phyloP scores from a whole-genome alignment of 2,888 invertebrate species.

The Amblyteles armatorius region DNA sequence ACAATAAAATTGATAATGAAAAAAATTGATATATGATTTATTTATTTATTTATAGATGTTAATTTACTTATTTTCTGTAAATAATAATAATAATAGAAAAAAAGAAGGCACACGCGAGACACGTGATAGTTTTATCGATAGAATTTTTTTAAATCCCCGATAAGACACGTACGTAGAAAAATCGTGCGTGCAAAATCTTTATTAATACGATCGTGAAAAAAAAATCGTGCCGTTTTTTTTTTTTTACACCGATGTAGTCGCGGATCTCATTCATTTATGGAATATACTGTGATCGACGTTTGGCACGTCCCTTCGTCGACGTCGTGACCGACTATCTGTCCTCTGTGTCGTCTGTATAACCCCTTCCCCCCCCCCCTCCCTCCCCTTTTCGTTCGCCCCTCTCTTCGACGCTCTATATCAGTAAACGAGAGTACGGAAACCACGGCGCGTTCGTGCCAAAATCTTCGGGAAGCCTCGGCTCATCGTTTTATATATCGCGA shows the following conservation, averaged over 20 bases:
- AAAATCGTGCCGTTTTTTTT: constrained; percentile 6
- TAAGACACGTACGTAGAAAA: constrained; percentile 35
- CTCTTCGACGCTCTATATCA: background rate
- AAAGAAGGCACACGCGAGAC: background rate
- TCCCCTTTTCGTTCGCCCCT: background rate
- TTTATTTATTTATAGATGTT: too few relatives aligned
- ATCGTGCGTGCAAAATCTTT: constrained; percentile 27
- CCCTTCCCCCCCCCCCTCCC: background rate
- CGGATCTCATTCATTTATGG: background rate
- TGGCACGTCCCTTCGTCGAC: constrained; percentile 3
- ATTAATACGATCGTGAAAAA: background rate
- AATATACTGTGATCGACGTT: background rate
- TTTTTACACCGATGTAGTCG: background rate
- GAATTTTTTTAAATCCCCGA: background rate
- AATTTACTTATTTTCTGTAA: too few relatives aligned
- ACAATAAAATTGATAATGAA: too few relatives aligned
- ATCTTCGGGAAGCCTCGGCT: constrained; percentile 9
- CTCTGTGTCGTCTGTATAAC: background rate
- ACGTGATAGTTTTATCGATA: constrained; percentile 6
- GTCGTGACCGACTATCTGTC: background rate
- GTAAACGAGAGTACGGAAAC: background rate
- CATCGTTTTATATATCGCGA: background rate
- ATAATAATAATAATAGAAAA: too few relatives aligned
- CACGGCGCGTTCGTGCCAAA: constrained; percentile 34
- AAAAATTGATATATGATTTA: too few relatives aligned